Evolutionary conservation across 2,113 vertebrate species (phyloP).

Genomic region (Axis porcinus): DNA sequence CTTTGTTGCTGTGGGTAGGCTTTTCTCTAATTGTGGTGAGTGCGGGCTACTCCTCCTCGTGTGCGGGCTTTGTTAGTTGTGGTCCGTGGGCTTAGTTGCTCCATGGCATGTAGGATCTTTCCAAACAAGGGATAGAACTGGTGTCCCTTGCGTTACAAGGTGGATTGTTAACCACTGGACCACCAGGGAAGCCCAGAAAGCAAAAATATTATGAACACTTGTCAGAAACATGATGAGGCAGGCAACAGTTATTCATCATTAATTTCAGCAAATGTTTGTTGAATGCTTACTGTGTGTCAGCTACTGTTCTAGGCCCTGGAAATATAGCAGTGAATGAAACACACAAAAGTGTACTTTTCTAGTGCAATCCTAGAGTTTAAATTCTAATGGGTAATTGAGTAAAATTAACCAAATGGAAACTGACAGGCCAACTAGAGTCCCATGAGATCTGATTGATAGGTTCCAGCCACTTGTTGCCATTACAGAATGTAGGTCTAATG

Average conservation of each 20-base stretch:
- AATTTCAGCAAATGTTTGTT: slow-evolving; percentile 30
- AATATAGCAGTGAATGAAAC: neutral
- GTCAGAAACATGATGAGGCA: neutral
- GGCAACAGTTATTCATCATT: neutral
- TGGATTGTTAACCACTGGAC: neutral
- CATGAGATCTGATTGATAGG: neutral
- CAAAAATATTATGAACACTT: neutral
- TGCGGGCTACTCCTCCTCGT: neutral
- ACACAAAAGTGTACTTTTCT: neutral
- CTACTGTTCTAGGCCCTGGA: neutral
- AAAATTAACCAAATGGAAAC: neutral
- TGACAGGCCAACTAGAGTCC: neutral
- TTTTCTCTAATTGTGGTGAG: neutral
- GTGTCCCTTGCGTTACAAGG: neutral
- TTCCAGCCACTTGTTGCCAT: neutral
- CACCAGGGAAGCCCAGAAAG: neutral
- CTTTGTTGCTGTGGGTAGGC: neutral
- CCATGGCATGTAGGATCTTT: neutral
- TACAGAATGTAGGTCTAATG: neutral
- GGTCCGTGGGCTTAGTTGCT: neutral
- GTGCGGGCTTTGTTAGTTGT: neutral
- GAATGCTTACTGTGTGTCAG: neutral
- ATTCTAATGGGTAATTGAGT: neutral
- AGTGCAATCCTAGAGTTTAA: slow-evolving; percentile 1
- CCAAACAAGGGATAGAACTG: neutral